Evolutionary conservation across 1,140 invertebrate genomes (phyloP).

Genomic region (Aphis craccivora): DNA sequence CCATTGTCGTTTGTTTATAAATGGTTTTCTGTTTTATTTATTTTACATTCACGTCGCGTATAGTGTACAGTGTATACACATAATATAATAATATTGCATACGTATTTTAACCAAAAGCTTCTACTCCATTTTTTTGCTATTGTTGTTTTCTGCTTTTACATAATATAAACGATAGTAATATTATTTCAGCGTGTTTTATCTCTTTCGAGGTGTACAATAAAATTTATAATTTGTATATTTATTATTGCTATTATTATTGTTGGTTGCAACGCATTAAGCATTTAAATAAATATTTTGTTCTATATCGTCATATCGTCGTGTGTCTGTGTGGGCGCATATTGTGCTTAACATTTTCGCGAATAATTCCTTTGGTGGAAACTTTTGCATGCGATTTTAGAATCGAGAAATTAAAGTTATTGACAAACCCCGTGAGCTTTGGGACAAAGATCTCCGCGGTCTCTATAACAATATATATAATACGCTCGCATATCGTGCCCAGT

Average conservation of each 20-base stretch:
- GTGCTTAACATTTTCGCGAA: neutral
- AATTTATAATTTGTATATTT: neutral
- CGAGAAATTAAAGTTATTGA: conserved; percentile 32
- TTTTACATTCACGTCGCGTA: neutral
- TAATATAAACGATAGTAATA: neutral
- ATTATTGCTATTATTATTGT: neutral
- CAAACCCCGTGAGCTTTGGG: neutral
- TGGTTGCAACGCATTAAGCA: neutral
- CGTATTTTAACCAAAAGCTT: neutral
- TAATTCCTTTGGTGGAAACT: neutral
- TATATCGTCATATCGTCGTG: neutral
- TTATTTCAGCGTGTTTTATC: neutral
- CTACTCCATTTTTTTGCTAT: neutral
- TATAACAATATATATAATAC: neutral
- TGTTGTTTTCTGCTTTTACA: neutral
- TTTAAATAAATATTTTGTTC: neutral
- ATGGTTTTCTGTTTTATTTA: neutral
- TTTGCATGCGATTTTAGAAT: neutral
- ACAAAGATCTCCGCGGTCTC: neutral
- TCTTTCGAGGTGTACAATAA: neutral
- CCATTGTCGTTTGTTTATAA: neutral
- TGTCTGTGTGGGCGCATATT: neutral
- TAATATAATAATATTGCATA: neutral
- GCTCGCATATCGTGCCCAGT: neutral
- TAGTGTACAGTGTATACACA: no score